Conservation (phyloP, 2,888 invertebrate species). For the Portevinia maculata region DNA sequence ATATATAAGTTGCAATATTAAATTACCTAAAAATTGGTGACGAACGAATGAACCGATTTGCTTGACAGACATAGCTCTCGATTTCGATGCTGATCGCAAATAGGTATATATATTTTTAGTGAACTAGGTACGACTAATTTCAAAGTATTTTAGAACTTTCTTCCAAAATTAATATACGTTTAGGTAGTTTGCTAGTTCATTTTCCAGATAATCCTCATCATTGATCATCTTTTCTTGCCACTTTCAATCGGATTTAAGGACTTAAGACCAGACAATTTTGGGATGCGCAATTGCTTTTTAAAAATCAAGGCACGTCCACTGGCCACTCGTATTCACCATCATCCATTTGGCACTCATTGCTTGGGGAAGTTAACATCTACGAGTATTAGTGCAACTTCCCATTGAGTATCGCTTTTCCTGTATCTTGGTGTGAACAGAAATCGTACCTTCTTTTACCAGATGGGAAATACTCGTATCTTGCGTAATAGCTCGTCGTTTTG, state of each 20-base stretch:
- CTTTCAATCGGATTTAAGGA: background rate
- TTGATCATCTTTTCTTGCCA: background rate
- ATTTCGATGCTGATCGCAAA: no score
- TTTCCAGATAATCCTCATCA: no score
- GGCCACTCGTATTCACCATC: conserved; percentile 2
- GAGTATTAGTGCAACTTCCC: conserved; percentile 32
- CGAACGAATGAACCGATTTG: no score
- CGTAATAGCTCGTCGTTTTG: conserved; percentile 27
- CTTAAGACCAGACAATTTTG: background rate
- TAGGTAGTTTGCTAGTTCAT: no score
- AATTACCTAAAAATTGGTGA: no score
- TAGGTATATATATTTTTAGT: no score
- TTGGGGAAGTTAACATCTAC: conserved; percentile 20
- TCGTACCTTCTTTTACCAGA: background rate
- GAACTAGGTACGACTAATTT: no score
- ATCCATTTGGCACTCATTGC: conserved; percentile 50
- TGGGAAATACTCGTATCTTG: conserved; percentile 34
- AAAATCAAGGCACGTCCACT: conserved; percentile 33
- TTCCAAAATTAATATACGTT: no score
- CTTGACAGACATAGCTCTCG: no score
- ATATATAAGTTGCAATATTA: no score
- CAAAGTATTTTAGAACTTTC: no score
- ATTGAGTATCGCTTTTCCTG: conserved; percentile 35
- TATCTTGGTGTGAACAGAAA: conserved; percentile 39
- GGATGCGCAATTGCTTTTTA: conserved; percentile 27